Evolutionary conservation across 2,113 vertebrate genomes (phyloP).

Genomic region (Peromyscus leucopus): DNA sequence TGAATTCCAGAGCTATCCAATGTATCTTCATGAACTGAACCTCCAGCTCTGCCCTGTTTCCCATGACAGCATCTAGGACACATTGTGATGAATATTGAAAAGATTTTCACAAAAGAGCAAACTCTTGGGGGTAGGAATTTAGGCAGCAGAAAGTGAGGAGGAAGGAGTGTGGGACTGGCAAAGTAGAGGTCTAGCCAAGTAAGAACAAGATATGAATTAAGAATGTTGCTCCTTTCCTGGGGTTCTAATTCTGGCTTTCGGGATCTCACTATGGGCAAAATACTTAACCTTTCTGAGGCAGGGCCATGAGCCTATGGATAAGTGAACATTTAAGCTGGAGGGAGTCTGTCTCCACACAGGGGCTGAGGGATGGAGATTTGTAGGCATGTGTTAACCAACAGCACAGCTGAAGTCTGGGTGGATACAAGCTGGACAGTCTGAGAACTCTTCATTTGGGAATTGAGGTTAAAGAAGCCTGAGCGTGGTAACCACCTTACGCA

Average conservation of each 20-base stretch:
- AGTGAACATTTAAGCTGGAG: neutral
- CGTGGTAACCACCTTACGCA: neutral
- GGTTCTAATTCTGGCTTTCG: neutral
- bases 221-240: neutral
- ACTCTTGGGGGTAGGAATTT: neutral
- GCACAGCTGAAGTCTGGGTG: neutral
- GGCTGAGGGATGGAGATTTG: neutral
- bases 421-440: neutral
- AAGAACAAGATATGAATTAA: neutral
- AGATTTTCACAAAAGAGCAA: neutral
- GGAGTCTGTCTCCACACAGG: neutral
- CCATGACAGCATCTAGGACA: neutral
- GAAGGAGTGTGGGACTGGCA: neutral
- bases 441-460: neutral
- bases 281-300: neutral
- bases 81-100: neutral
- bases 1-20: neutral
- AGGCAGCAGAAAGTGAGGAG: neutral
- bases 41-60: neutral
- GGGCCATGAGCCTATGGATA: neutral
- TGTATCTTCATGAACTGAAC: neutral
- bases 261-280: neutral
- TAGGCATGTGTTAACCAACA: neutral
- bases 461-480: neutral
- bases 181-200: neutral